A percentile compares a stretch with the other conserved stretches of the same genome.
These are phyloP conservation scores for Ochotona curzoniae DNA, from an alignment of 2,113 vertebrate species.

Conservation along the genomic window DNA sequence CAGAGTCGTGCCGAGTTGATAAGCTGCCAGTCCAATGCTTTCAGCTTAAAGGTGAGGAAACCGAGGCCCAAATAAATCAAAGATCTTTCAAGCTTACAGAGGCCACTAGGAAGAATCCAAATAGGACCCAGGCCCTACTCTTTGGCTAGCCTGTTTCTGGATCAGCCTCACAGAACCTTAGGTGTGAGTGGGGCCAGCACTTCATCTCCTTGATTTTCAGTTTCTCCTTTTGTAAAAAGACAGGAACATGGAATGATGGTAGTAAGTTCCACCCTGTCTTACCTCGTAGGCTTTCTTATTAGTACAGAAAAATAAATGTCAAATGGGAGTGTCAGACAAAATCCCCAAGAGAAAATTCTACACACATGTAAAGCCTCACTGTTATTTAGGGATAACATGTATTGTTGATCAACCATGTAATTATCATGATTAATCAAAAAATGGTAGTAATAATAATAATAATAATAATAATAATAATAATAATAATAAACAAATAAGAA, in stretches of 20 bases:
- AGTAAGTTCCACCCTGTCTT: neutral
- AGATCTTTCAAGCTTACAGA: slow-evolving; percentile 23
- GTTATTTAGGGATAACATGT: neutral
- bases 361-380: neutral
- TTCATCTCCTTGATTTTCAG: neutral
- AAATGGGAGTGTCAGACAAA: neutral
- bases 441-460: too few relatives aligned
- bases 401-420: too few relatives aligned
- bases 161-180: neutral
- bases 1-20: neutral
- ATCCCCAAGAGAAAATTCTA: slow-evolving; percentile 21
- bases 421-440: too few relatives aligned
- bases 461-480: too few relatives aligned
- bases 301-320: neutral
- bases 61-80: neutral
- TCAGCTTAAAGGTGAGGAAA: slow-evolving; percentile 26
- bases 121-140: neutral
- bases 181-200: neutral
- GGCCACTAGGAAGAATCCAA: neutral
- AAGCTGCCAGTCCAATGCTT: neutral
- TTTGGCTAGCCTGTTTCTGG: neutral
- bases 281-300: neutral
- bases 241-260: neutral
- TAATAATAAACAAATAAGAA: too few relatives aligned
- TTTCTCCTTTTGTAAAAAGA: neutral